Percentiles rank a stretch among this genome's conserved stretches.
Evolutionary conservation across 1,140 invertebrate genomes (phyloP).

Genomic region (Leptinotarsa undecemlineata): DNA sequence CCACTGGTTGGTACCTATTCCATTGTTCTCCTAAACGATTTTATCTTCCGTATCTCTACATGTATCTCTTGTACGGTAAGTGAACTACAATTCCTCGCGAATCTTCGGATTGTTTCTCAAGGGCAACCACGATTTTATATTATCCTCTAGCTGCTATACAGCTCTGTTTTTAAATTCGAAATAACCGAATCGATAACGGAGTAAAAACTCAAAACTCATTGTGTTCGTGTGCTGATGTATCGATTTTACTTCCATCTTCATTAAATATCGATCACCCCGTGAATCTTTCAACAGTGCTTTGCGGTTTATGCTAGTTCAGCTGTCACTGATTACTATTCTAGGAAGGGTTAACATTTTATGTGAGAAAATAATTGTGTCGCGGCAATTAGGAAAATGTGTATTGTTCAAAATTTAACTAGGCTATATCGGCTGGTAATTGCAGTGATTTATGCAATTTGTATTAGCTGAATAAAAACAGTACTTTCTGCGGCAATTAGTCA

Average conservation of each 20-base stretch:
- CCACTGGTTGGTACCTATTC: slow-evolving; percentile 7
- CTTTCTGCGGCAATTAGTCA: too few relatives aligned
- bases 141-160: not conserved
- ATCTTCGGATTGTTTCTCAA: slow-evolving; percentile 17
- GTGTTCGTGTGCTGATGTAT: not conserved
- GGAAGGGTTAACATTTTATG: not conserved
- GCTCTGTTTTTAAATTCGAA: too few relatives aligned
- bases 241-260: not conserved
- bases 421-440: too few relatives aligned
- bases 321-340: slow-evolving; percentile 7
- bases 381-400: too few relatives aligned
- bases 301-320: not conserved
- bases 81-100: slow-evolving; percentile 22
- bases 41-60: slow-evolving; percentile 18
- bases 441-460: too few relatives aligned
- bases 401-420: too few relatives aligned
- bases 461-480: too few relatives aligned
- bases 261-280: not conserved
- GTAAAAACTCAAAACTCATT: not conserved
- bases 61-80: slow-evolving; percentile 25
- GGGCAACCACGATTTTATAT: not conserved
- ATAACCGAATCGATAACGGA: not conserved
- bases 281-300: not conserved
- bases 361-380: not conserved
- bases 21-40: slow-evolving; percentile 19